These are phyloP conservation scores for Sebastes steindachneri DNA, from an alignment of 2,797 vertebrate species.

Conservation along the genomic window DNA sequence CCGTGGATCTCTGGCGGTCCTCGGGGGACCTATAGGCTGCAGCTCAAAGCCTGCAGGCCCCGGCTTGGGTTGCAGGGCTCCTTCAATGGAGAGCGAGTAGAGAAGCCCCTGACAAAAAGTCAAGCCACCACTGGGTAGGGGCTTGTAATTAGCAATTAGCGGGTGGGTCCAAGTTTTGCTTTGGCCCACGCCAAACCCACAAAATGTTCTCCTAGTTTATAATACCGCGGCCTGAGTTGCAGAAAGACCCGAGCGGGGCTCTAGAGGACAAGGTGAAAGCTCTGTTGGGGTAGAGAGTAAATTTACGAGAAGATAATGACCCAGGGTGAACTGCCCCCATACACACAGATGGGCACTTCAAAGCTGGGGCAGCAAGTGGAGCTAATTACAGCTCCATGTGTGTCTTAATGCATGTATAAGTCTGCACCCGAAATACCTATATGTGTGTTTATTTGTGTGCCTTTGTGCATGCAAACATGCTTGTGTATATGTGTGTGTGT, in stretches of 20 bases:
- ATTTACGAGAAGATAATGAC: conserved; percentile 81
- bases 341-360: conserved; percentile 61
- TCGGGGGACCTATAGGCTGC: conserved; percentile 75
- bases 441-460: not conserved
- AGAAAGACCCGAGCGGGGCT: conserved; percentile 67
- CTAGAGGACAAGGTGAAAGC: conserved; percentile 70
- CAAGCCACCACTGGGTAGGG: conserved; percentile 83
- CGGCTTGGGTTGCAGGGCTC: conserved; percentile 77
- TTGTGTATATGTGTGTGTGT: not conserved
- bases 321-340: conserved; percentile 63
- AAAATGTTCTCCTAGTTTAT: conserved; percentile 86
- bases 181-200: conserved; percentile 84
- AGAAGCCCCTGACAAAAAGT: conserved; percentile 86
- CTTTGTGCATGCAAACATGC: conserved; percentile 27
- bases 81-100: conserved; percentile 76
- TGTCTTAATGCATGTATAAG: conserved; percentile 2
- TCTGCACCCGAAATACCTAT: not conserved
- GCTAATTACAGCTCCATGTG: conserved; percentile 43
- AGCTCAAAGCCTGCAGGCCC: conserved; percentile 66
- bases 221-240: conserved; percentile 80
- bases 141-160: conserved; percentile 90
- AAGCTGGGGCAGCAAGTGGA: conserved; percentile 63
- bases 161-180: conserved; percentile 86
- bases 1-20: conserved; percentile 74
- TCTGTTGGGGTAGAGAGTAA: conserved; percentile 59